Percentiles rank a stretch among this genome's conserved stretches.
Evolutionary conservation across 2,888 invertebrate species (phyloP).

Genomic region (Apodemia zela): DNA sequence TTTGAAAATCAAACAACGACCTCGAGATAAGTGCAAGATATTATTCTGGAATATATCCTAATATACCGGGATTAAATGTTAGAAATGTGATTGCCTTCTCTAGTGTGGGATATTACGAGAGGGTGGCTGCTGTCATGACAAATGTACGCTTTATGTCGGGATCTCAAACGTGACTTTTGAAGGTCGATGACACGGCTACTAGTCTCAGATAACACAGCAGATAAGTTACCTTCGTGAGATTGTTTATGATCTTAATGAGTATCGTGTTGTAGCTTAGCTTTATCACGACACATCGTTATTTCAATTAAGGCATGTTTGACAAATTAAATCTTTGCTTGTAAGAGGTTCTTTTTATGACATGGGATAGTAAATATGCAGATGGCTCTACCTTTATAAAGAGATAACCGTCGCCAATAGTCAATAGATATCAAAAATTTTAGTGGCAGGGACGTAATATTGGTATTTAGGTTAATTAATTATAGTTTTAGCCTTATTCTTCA

Average conservation of each 20-base stretch:
- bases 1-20: background rate
- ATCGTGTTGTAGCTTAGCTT: constrained; percentile 5
- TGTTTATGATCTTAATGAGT: constrained; percentile 42
- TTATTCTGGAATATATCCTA: constrained; percentile 25
- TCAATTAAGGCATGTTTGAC: constrained; percentile 1
- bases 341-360: no score
- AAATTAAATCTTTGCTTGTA: constrained; percentile 2
- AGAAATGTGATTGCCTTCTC: constrained; percentile 50
- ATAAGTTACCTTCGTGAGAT: constrained; percentile 50
- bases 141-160: constrained; percentile 56
- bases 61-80: constrained; percentile 65
- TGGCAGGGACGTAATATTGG: no score
- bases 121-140: constrained; percentile 47
- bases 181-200: constrained; percentile 62
- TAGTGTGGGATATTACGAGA: constrained; percentile 41
- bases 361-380: no score
- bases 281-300: constrained; percentile 2
- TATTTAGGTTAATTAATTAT: no score
- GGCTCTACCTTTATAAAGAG: no score
- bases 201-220: constrained; percentile 52
- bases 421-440: no score
- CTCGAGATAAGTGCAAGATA: background rate
- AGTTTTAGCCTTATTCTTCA: no score
- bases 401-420: no score
- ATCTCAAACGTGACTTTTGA: constrained; percentile 61